Evolutionary conservation across 2,113 vertebrate genomes (phyloP).

Genomic region (Lagopus muta): DNA sequence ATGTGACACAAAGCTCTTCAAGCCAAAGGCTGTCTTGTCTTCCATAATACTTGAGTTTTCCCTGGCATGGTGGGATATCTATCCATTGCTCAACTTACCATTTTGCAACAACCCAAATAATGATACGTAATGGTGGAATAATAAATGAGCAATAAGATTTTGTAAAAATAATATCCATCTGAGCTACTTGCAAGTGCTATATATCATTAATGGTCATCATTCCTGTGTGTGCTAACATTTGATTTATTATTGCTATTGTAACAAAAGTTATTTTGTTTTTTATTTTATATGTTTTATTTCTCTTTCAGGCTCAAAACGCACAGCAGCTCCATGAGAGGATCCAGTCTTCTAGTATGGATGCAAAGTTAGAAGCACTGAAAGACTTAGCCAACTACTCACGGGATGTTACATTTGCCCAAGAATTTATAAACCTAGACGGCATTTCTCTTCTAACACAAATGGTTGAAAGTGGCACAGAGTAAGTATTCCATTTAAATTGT

Average conservation of each 20-base stretch:
- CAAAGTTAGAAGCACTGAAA: conserved; percentile 95
- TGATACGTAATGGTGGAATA: background rate
- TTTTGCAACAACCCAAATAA: background rate
- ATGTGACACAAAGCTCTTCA: background rate
- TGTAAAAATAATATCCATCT: background rate
- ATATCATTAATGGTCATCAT: background rate
- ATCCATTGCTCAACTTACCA: background rate
- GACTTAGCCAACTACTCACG: conserved; percentile 93
- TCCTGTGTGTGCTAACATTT: background rate
- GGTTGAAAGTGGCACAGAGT: conserved; percentile 99
- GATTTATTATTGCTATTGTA: background rate
- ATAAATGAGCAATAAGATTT: background rate
- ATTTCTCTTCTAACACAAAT: conserved; percentile 96
- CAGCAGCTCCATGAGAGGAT: conserved; percentile 92
- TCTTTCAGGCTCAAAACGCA: conserved; percentile 87
- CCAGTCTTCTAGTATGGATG: conserved; percentile 97
- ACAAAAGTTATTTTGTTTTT: background rate
- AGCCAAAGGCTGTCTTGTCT: background rate
- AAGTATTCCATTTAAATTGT: conserved; percentile 70
- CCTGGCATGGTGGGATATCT: background rate
- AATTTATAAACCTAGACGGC: conserved; percentile 98
- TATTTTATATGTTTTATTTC: background rate
- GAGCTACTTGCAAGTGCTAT: background rate
- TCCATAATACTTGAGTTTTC: background rate
- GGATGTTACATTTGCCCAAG: conserved; percentile 96